Evolutionary conservation across 2,113 vertebrate genomes (phyloP), one percentile per base, ranked within the genome.

Genomic region (Sisor rabdophorus): DNA sequence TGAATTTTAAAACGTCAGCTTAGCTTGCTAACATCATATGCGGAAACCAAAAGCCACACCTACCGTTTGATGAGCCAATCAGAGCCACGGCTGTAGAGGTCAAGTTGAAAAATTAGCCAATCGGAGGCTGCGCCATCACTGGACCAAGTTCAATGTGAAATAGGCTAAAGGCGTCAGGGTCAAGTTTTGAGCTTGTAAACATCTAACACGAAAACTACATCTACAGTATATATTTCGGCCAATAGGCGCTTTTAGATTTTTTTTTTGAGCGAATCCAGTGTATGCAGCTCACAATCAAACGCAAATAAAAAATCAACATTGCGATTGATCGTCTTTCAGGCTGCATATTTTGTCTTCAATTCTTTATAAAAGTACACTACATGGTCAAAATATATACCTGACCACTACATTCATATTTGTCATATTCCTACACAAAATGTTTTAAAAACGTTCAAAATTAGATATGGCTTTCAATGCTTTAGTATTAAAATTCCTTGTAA

Each of bases 11-110:
- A 76, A 80, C 79, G 79, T 78, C 84, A 80, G 76, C 73, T 80
- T 72, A 72, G 80, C 82, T 78, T 76, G 80, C 77, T 85, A 80
- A 82, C 84, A 82, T 85, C 74, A 78, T 84, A 68, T 81, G 82
- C 77, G 30, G 53, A 79, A 69, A 80, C 32, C 55, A 26, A 73
- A 71, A n/a, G 63, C 73, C 65, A 53, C 79, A 71, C 77, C 81
- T 30, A 47, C 73, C 32, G 59, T 53, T 7, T 11, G 24, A 26
- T 2, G 0, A 15, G 7, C 92, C 89, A 91, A 92, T 91, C 67
- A 81, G 11, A 79, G 17, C 16, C 19, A 9, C 10, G 5, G 16
- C 3, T 4, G 47, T 69, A 69, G 6, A 17, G 9, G 47, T 32
- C 11, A 15, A 17, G 44, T 30, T 5, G 22, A 15, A 16, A 0